Conservation (phyloP, 2,797 vertebrate genomes). For the Chrosomus eos region DNA sequence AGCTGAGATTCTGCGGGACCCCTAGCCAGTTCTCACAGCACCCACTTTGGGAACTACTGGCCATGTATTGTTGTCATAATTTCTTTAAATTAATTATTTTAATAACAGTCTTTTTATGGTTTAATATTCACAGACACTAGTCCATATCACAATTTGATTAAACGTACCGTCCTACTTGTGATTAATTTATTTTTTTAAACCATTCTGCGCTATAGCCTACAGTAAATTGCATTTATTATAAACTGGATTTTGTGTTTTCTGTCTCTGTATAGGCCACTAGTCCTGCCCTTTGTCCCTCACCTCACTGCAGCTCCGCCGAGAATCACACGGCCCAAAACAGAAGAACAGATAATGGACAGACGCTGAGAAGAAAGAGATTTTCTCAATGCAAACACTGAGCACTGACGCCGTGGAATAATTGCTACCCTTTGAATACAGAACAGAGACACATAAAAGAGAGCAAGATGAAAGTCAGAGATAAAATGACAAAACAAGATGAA, state of each 20-base stretch:
- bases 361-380: neutral
- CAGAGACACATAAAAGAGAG: slow-evolving; percentile 19
- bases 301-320: neutral
- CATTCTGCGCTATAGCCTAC: neutral
- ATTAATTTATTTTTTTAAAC: neutral
- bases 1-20: too few relatives aligned
- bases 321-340: neutral
- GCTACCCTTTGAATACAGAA: slow-evolving; percentile 11
- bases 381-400: slow-evolving; percentile 1
- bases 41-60: too few relatives aligned
- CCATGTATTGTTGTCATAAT: neutral
- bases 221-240: neutral
- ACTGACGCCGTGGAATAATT: neutral
- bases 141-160: neutral
- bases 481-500: slow-evolving; percentile 15
- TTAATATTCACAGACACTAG: neutral
- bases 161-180: neutral
- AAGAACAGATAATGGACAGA: slow-evolving; percentile 11
- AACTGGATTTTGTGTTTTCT: neutral
- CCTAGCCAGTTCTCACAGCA: too few relatives aligned
- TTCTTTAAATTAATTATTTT: neutral
- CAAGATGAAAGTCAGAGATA: slow-evolving; percentile 10
- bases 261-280: neutral
- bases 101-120: neutral
- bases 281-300: neutral